phyloP scores from a whole-genome alignment of 2,113 vertebrate genomes.

The Hippocampus zosterae region DNA sequence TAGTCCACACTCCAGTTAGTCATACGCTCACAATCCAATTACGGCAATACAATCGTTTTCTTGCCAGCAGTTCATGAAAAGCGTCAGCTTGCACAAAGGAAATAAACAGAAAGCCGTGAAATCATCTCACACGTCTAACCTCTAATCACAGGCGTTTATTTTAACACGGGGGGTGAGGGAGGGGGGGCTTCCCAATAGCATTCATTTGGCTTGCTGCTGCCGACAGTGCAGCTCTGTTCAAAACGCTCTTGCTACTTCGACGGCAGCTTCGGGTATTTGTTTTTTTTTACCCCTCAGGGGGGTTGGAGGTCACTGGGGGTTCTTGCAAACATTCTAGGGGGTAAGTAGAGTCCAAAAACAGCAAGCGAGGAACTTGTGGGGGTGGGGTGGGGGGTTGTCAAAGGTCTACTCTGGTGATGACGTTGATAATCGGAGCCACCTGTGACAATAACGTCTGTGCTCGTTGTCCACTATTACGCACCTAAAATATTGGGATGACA shows the following conservation, averaged over 20 bases:
- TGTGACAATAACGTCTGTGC: constrained; percentile 66
- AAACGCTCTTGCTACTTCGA: constrained; percentile 26
- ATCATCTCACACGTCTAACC: constrained; percentile 47
- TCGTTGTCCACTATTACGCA: not conserved
- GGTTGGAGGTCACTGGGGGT: constrained; percentile 30
- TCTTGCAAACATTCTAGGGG: constrained; percentile 60
- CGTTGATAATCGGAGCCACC: constrained; percentile 72
- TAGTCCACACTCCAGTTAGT: too few species aligned
- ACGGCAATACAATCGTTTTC: not conserved
- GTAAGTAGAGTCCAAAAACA: constrained; percentile 68
- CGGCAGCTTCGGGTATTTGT: not conserved
- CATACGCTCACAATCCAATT: too few species aligned
- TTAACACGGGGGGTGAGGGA: constrained; percentile 32
- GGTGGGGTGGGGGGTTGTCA: constrained; percentile 44
- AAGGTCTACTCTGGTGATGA: constrained; percentile 59
- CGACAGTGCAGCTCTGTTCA: constrained; percentile 53
- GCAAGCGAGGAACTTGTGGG: constrained; percentile 46
- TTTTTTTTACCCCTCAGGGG: not conserved
- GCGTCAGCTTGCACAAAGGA: not conserved
- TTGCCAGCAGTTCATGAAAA: not conserved
- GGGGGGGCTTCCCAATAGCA: constrained; percentile 30
- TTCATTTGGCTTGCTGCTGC: constrained; percentile 33
- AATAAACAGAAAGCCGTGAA: not conserved
- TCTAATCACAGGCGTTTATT: constrained; percentile 54
- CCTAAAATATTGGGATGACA: too few species aligned